Conservation (phyloP, 2,888 invertebrate genomes). For the Agriopis marginaria region DNA sequence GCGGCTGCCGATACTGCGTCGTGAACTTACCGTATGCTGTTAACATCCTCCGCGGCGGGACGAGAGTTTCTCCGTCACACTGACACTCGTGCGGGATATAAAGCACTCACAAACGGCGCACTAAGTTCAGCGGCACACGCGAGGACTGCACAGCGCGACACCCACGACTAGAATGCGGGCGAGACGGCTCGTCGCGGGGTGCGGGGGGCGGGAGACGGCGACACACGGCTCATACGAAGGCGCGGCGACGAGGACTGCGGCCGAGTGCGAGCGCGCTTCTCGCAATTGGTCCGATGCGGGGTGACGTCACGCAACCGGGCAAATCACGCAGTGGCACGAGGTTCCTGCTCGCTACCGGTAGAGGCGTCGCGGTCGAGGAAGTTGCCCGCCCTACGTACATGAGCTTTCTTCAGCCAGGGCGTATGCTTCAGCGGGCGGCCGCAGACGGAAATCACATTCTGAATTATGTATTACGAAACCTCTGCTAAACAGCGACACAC, state of each 20-base stretch:
- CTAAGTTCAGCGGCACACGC: conserved; percentile 83
- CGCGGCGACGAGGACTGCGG: conserved; percentile 84
- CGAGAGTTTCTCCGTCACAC: conserved; percentile 80
- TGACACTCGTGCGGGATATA: conserved; percentile 82
- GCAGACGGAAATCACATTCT: conserved; percentile 60
- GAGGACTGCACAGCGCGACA: conserved; percentile 85
- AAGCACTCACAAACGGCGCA: conserved; percentile 86
- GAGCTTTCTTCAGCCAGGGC: conserved; percentile 83
- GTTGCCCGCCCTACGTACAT: conserved; percentile 79
- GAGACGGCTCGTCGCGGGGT: conserved; percentile 74
- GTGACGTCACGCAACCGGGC: conserved; percentile 77
- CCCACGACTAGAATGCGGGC: conserved; percentile 86
- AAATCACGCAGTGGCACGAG: conserved; percentile 65
- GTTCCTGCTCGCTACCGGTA: conserved; percentile 63
- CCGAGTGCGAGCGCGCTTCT: conserved; percentile 73
- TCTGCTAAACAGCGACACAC: conserved; percentile 24
- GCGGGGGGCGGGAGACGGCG: conserved; percentile 77
- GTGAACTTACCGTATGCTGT: conserved; percentile 84
- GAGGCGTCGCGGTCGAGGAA: conserved; percentile 74
- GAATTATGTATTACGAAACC: conserved; percentile 27
- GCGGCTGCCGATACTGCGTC: conserved; percentile 65
- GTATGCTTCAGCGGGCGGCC: conserved; percentile 79
- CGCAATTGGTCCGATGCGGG: conserved; percentile 74
- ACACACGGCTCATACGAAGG: conserved; percentile 83
- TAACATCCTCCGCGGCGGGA: conserved; percentile 83